Base-by-base conservation (phyloP, 2,797 vertebrate species). In the Octomys mimax region DNA sequence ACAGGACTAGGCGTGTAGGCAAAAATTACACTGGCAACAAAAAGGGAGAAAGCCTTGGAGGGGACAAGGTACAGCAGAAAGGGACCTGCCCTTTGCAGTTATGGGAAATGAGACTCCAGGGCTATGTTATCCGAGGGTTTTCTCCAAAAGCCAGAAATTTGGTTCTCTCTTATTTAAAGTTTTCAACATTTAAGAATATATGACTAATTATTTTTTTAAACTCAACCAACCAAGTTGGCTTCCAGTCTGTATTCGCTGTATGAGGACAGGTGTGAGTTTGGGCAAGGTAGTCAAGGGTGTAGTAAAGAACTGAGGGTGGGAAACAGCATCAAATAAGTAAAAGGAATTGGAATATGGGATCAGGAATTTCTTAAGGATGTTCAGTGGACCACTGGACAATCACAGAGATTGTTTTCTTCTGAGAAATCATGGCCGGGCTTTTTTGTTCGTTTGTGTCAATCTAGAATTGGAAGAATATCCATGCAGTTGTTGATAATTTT, bases 161-260 rank as follows among this genome's bases (percentile, higher is more conserved):
- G 21, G 62, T 79, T 93, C 66, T 59, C 71, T 83, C 83, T 79
- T 89, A 66, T 81, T 52, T 42, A 19, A 80, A 80, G 62, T 13
- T 73, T 62, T 70, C 28, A 92, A 71, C 36, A 71, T 42, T 33
- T 73, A 89, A 73, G 33, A 36, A 28, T 83, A 46, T 57, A 62
- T 64, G 84, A 62, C 2, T 26, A 85, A 57, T 16, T 57, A 61
- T 80, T 59, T 24, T 24, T 70, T 10, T 33, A 36, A 89, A 59
- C 1, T 61, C 36, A 42, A 88, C 6, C 57, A 81, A 52, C 28
- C 54, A 70, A 94, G 68, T 39, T 5, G 5, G n/a, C 16, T n/a
- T 84, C 36, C 54, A 81, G 22, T 22, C 21, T 92, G 16, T 6
- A 33, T 18, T 16, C n/a, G 31, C 21, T 57, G 9, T 8, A 9